phyloP scores from a whole-genome alignment of 2,113 vertebrate genomes.

The Menura novaehollandiae region DNA sequence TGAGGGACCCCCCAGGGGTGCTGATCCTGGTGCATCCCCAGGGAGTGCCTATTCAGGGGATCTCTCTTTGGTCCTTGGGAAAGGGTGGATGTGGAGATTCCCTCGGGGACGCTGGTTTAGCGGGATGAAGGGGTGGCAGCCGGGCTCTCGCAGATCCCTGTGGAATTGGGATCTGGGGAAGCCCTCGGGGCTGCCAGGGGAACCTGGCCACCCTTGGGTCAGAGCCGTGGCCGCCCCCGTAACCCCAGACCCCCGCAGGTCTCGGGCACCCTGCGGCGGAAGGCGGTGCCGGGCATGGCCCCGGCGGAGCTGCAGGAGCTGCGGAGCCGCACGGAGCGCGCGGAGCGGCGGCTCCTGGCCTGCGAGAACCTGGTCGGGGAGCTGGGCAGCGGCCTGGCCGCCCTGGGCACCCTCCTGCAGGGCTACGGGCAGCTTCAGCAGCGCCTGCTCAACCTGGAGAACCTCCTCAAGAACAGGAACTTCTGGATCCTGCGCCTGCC shows the following conservation, averaged over 20 bases:
- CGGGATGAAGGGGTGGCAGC: too few species aligned
- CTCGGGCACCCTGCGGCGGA: neutral
- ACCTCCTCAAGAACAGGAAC: constrained; percentile 75
- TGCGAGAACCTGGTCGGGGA: constrained; percentile 73
- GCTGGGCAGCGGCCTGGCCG: constrained; percentile 57
- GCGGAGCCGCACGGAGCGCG: constrained; percentile 47
- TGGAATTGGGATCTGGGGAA: neutral
- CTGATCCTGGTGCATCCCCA: neutral
- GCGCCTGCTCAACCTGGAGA: constrained; percentile 74
- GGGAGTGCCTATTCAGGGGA: neutral
- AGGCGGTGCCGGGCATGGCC: neutral
- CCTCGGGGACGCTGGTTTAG: too few species aligned
- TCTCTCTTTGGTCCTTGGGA: neutral
- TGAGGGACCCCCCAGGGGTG: neutral
- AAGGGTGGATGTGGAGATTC: neutral
- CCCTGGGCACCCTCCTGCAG: constrained; percentile 66
- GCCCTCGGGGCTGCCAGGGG: rapidly evolving
- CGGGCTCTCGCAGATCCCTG: neutral
- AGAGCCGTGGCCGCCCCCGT: rapidly evolving
- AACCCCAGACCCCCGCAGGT: neutral
- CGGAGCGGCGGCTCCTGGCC: constrained; percentile 60
- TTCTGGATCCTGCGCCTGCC: constrained; percentile 75
- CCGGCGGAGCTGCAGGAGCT: constrained; percentile 62
- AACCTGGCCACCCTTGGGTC: neutral
- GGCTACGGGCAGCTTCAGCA: constrained; percentile 64